phyloP scores from a whole-genome alignment of 2,888 invertebrate species.

The Gymnoscelis rufifasciata region DNA sequence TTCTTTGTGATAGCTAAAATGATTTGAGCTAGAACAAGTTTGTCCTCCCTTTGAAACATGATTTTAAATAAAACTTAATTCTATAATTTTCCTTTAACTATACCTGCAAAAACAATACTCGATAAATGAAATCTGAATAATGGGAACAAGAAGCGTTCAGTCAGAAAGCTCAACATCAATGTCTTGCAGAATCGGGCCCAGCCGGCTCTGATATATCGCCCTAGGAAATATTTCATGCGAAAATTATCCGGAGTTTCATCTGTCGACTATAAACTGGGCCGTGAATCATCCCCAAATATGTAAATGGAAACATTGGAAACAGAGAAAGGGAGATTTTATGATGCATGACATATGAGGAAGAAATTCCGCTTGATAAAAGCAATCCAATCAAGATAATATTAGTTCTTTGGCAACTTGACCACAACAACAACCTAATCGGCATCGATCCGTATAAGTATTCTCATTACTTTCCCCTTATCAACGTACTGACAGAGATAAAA shows the following conservation, averaged over 20 bases:
- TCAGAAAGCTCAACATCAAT: conserved; percentile 23
- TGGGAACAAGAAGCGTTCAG: neutral
- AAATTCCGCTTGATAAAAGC: conserved; percentile 11
- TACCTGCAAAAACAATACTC: neutral
- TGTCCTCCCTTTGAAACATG: too few species aligned
- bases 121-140: conserved; percentile 7
- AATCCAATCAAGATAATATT: conserved; percentile 24
- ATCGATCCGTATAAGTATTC: conserved; percentile 60
- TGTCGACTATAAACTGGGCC: conserved; percentile 42
- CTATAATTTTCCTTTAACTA: too few species aligned
- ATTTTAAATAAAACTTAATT: too few species aligned
- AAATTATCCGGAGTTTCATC: conserved; percentile 44
- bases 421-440: conserved; percentile 65
- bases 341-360: conserved; percentile 29
- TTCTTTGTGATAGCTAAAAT: too few species aligned
- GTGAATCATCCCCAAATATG: conserved; percentile 43
- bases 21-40: too few species aligned
- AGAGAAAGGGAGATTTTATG: conserved; percentile 38
- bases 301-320: conserved; percentile 48
- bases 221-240: conserved; percentile 40
- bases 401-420: conserved; percentile 42
- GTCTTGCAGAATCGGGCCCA: conserved; percentile 17
- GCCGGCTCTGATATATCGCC: conserved; percentile 23
- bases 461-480: conserved; percentile 73
- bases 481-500: conserved; percentile 64